Percentiles rank a stretch among this genome's conserved stretches.
phyloP scores from a whole-genome alignment of 2,888 invertebrate genomes.

The Colletes collaris region DNA sequence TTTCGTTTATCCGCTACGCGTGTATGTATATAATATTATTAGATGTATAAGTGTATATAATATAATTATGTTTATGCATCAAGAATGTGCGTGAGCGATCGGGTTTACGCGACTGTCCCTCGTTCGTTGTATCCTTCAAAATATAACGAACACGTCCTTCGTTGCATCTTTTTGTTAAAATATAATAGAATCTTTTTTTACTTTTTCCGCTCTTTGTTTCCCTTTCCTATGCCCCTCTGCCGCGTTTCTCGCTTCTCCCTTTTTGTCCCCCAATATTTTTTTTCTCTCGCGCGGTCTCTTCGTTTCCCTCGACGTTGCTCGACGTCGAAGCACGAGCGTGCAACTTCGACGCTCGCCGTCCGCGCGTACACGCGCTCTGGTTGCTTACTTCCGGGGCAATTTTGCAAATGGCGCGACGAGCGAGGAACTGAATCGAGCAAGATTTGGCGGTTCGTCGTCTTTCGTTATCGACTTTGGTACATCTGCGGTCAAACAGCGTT shows the following conservation, averaged over 20 bases:
- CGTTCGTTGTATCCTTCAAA: conserved; percentile 32
- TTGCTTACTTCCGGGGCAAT: not conserved
- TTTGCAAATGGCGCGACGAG: conserved; percentile 13
- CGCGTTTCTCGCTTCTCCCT: conserved; percentile 11
- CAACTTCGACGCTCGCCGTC: too few relatives aligned
- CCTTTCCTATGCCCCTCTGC: not conserved
- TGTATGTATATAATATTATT: conserved; percentile 11
- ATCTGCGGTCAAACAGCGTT: too few relatives aligned
- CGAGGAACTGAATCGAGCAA: conserved; percentile 15
- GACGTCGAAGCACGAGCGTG: conserved; percentile 3
- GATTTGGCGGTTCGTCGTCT: conserved; percentile 7
- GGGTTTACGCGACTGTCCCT: conserved; percentile 43
- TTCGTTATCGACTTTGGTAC: conserved; percentile 1
- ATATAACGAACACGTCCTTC: conserved; percentile 38
- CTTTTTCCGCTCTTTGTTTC: not conserved
- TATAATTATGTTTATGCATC: conserved; percentile 42
- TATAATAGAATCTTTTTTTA: conserved; percentile 35
- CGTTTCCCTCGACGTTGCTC: conserved; percentile 8
- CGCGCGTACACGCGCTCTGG: not conserved
- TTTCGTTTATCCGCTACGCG: conserved; percentile 14
- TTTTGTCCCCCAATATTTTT: too few relatives aligned
- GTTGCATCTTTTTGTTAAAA: conserved; percentile 39
- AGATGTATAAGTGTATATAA: conserved; percentile 33
- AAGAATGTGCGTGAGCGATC: conserved; percentile 57
- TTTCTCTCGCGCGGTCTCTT: not conserved